Conservation (phyloP, 2,113 vertebrate species). For the Pontoporia blainvillei region DNA sequence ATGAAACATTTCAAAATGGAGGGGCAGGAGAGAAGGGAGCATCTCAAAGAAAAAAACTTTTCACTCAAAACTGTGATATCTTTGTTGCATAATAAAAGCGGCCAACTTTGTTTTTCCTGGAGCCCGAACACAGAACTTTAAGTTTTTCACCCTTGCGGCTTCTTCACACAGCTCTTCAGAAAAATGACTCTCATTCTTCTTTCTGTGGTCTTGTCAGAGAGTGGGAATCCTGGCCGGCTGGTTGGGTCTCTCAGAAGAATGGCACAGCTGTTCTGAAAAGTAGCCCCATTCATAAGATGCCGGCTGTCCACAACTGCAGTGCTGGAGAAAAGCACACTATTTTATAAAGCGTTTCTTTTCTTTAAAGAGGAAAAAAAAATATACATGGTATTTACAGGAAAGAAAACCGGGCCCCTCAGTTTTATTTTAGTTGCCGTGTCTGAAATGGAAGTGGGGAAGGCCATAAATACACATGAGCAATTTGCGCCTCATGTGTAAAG, state of each 20-base stretch:
- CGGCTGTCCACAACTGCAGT: constrained; percentile 49
- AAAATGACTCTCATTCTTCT: constrained; percentile 44
- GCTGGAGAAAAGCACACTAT: neutral
- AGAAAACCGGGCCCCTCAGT: constrained; percentile 50
- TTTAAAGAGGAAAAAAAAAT: constrained; percentile 53
- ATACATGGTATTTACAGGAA: constrained; percentile 39
- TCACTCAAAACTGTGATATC: neutral
- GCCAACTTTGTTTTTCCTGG: neutral
- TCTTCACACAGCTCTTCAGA: neutral
- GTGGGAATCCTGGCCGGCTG: constrained; percentile 37
- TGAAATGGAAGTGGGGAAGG: constrained; percentile 51
- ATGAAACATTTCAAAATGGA: neutral
- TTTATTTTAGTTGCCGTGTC: constrained; percentile 54
- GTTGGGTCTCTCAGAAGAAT: constrained; percentile 28
- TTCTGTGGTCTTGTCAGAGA: constrained; percentile 47
- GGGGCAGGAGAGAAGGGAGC: neutral
- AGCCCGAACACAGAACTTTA: neutral
- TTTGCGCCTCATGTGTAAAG: no score
- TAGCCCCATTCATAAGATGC: constrained; percentile 52
- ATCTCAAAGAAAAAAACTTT: neutral
- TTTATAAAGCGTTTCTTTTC: constrained; percentile 48
- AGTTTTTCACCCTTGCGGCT: neutral
- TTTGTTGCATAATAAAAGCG: neutral
- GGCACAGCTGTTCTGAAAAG: constrained; percentile 57
- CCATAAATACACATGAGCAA: neutral